A percentile compares a stretch with the other conserved stretches of the same genome.
These are phyloP conservation scores for Eristalis tenax DNA, from an alignment of 2,888 invertebrate genomes.

Conservation along the genomic window DNA sequence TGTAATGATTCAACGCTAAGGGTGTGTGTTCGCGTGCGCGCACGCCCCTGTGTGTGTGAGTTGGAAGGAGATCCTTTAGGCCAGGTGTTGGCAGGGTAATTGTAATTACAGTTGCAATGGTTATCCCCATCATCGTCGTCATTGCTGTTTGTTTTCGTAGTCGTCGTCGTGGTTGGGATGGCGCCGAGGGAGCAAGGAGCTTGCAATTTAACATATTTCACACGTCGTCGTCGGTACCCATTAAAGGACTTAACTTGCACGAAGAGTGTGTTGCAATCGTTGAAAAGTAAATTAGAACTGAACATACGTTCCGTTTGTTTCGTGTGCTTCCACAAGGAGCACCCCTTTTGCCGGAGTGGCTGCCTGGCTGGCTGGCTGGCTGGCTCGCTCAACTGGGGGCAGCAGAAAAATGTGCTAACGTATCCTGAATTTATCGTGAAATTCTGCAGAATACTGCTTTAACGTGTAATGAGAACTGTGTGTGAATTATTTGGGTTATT, in stretches of 20 bases:
- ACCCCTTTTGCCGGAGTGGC: too few species aligned
- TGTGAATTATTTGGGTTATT: constrained; percentile 11
- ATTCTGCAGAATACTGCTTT: constrained; percentile 12
- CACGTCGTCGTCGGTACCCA: background rate
- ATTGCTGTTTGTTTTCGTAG: constrained; percentile 35
- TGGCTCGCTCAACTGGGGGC: background rate
- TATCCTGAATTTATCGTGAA: constrained; percentile 7
- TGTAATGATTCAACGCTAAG: background rate
- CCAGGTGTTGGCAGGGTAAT: constrained; percentile 53
- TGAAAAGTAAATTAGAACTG: constrained; percentile 24
- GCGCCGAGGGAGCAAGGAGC: background rate
- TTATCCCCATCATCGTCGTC: constrained; percentile 41
- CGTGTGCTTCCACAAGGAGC: background rate
- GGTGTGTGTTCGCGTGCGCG: background rate
- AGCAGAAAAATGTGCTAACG: background rate
- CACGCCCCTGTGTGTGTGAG: background rate
- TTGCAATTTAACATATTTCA: constrained; percentile 36
- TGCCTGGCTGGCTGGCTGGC: background rate
- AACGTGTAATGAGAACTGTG: constrained; percentile 16
- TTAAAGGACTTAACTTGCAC: background rate
- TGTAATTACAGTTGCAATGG: constrained; percentile 57
- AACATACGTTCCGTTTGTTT: constrained; percentile 2
- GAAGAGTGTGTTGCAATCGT: background rate
- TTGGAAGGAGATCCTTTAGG: constrained; percentile 11
- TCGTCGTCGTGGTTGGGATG: background rate